These are phyloP conservation scores for Calidris pygmaea DNA, from an alignment of 2,113 vertebrate genomes.

Conservation along the genomic window DNA sequence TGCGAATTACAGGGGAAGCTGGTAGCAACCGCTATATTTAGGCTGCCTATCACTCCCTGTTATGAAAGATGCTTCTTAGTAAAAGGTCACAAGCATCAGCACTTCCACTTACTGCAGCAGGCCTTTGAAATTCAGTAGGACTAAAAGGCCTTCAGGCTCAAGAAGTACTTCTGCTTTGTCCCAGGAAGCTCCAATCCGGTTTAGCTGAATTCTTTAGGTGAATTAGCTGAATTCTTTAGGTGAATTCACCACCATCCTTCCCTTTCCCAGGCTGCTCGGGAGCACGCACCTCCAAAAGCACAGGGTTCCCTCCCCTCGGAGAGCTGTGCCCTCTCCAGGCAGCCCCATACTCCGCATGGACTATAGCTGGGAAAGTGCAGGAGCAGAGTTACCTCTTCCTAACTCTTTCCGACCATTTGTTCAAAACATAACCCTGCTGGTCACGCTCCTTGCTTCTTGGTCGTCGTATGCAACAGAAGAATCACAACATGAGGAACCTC, in stretches of 20 bases:
- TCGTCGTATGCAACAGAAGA: rapidly evolving
- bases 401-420: background rate
- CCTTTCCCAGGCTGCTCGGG: background rate
- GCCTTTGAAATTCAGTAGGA: slow-evolving; percentile 42
- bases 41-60: slow-evolving; percentile 25
- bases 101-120: slow-evolving; percentile 27
- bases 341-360: rapidly evolving
- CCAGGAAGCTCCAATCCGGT: background rate
- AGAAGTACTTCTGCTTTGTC: background rate
- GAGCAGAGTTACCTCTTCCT: background rate
- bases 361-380: background rate
- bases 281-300: background rate
- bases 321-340: background rate
- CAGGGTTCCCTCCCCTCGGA: rapidly evolving
- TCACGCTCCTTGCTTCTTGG: background rate
- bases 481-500: background rate
- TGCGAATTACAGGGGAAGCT: background rate
- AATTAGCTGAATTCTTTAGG: background rate
- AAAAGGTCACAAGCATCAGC: slow-evolving; percentile 55
- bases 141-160: slow-evolving; percentile 38
- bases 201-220: background rate
- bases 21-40: slow-evolving; percentile 45
- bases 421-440: background rate
- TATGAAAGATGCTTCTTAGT: slow-evolving; percentile 25
- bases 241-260: background rate